Evolutionary conservation across 2,888 invertebrate species (phyloP).

Genomic region (Drosophila paranaensis): DNA sequence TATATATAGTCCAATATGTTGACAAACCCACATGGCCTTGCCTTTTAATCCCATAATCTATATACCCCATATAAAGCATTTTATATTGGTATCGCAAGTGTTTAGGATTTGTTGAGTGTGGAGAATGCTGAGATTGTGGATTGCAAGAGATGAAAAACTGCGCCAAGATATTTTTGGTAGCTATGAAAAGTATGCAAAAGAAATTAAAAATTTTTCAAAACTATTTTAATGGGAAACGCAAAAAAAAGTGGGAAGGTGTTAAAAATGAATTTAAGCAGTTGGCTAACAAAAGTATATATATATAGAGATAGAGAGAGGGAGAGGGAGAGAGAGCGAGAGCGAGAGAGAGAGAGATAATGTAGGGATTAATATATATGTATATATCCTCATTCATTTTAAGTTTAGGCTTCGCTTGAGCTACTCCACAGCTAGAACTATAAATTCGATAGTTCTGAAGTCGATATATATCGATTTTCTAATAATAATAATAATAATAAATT

Average conservation of each 20-base stretch:
- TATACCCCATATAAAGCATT: background rate
- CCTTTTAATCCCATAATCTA: background rate
- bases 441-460: background rate
- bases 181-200: constrained; percentile 1
- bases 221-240: background rate
- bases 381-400: no score
- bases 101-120: background rate
- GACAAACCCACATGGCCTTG: background rate
- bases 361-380: no score
- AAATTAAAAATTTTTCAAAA: constrained; percentile 1
- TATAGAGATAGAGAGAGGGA: background rate
- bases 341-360: background rate
- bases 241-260: background rate
- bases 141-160: background rate
- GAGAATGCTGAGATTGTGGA: constrained; percentile 6
- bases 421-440: no score
- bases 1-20: no score
- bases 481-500: background rate
- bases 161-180: constrained; percentile 6
- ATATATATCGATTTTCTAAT: background rate
- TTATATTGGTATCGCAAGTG: background rate
- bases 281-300: background rate
- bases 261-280: background rate
- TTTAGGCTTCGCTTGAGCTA: no score
- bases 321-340: no score